phyloP scores from a whole-genome alignment of 2,797 vertebrate species.

The Florisuga fusca region DNA sequence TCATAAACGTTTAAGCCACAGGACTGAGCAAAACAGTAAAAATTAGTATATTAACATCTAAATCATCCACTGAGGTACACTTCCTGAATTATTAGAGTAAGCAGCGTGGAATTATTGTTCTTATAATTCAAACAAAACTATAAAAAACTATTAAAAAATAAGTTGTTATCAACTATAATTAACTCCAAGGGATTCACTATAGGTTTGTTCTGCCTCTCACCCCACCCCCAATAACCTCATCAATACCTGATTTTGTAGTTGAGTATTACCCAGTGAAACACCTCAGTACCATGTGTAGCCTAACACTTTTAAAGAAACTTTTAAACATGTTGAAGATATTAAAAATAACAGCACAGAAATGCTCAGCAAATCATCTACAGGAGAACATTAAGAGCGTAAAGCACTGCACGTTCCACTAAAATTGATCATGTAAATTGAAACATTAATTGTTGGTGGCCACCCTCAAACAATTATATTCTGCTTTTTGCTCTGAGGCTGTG shows the following conservation, averaged over 20 bases:
- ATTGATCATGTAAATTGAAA: background rate
- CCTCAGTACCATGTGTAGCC: background rate
- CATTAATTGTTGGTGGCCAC: background rate
- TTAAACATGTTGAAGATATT: background rate
- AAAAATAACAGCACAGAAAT: background rate
- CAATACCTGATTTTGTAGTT: background rate
- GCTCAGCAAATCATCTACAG: background rate
- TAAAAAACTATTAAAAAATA: background rate
- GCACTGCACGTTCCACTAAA: background rate
- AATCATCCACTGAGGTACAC: background rate
- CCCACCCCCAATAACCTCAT: background rate
- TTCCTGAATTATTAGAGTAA: background rate
- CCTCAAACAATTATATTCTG: background rate
- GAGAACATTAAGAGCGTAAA: background rate
- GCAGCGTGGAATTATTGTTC: background rate
- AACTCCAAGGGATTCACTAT: background rate
- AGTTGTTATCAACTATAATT: background rate
- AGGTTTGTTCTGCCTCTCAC: background rate
- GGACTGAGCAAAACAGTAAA: background rate
- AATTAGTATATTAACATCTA: background rate
- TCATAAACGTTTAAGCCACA: background rate
- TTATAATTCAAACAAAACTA: background rate
- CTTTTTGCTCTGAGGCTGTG: background rate
- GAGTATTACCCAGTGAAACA: too few species aligned
- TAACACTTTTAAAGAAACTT: background rate